Percentiles rank a stretch among this genome's conserved stretches.
Evolutionary conservation across 2,888 invertebrate genomes (phyloP).

Genomic region (Auanema freiburgensis): DNA sequence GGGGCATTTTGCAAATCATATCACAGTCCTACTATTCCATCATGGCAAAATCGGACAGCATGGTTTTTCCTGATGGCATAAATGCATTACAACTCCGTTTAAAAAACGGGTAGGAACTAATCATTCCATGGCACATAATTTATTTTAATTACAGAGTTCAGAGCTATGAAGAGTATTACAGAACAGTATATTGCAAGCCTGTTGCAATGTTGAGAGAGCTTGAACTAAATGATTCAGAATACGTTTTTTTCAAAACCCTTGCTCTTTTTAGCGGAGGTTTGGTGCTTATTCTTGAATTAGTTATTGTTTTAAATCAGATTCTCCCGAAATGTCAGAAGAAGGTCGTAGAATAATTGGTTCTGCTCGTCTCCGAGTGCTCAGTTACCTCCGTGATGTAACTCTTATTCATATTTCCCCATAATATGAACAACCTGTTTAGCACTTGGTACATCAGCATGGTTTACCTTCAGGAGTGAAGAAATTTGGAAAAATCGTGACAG

Average conservation of each 20-base stretch:
- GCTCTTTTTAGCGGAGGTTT: conserved; percentile 39
- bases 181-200: conserved; percentile 39
- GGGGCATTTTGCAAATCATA: conserved; percentile 35
- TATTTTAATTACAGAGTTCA: not conserved
- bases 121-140: conserved; percentile 6
- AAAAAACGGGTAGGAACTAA: conserved; percentile 21
- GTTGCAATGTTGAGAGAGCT: conserved; percentile 30
- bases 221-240: conserved; percentile 31
- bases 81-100: conserved; percentile 28
- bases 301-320: conserved; percentile 17
- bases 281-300: not conserved
- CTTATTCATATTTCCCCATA: not conserved
- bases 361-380: no score
- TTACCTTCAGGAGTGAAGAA: conserved; percentile 15
- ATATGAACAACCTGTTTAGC: conserved; percentile 5
- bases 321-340: conserved; percentile 23
- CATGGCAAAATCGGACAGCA: conserved; percentile 27
- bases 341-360: conserved; percentile 15
- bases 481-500: conserved; percentile 9
- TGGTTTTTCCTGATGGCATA: conserved; percentile 42
- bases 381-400: no score
- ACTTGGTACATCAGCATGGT: conserved; percentile 8
- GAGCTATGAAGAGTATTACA: conserved; percentile 31
- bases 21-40: conserved; percentile 42
- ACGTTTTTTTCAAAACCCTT: conserved; percentile 43